Conservation (phyloP, 2,113 vertebrate genomes). For the Pandion haliaetus region DNA sequence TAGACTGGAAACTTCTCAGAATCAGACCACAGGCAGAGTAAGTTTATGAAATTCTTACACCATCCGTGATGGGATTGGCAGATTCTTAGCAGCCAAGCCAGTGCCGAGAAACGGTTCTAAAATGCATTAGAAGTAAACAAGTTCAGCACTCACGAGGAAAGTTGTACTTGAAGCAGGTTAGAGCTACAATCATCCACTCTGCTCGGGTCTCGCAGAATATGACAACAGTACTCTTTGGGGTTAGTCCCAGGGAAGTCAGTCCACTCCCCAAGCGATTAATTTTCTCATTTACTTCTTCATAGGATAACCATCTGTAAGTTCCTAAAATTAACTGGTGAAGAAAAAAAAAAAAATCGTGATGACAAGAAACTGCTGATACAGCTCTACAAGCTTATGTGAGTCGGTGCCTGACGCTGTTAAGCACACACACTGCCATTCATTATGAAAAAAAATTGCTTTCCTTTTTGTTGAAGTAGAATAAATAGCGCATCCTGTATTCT, state of each 20-base stretch:
- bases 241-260: constrained; percentile 83
- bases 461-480: neutral
- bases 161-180: constrained; percentile 92
- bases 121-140: neutral
- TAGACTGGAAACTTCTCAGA: neutral
- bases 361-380: neutral
- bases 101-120: neutral
- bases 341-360: neutral
- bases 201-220: constrained; percentile 97
- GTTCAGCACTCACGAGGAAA: constrained; percentile 86
- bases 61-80: neutral
- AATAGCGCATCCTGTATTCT: neutral
- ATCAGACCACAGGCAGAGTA: neutral
- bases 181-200: constrained; percentile 94
- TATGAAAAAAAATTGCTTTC: neutral
- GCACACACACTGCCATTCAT: neutral
- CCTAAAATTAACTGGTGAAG: constrained; percentile 87
- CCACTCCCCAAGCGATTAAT: constrained; percentile 84
- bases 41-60: neutral
- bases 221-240: constrained; percentile 85
- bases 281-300: constrained; percentile 80
- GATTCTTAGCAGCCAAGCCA: neutral
- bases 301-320: constrained; percentile 89
- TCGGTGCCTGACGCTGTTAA: accelerated
- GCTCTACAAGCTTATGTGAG: neutral